Conservation (phyloP, 2,888 invertebrate genomes). For the Gari tellinella region DNA sequence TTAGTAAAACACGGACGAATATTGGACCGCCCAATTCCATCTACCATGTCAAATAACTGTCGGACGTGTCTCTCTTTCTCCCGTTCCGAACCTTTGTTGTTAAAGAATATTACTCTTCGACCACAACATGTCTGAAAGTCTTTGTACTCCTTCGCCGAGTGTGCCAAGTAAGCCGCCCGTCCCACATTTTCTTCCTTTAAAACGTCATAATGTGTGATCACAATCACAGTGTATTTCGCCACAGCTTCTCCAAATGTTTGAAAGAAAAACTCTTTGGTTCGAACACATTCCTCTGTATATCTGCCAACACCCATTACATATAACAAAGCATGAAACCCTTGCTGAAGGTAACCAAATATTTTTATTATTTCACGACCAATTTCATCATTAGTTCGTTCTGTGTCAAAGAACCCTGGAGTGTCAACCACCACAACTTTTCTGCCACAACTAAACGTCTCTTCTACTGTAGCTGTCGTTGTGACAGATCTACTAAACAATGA, state of each 20-base stretch:
- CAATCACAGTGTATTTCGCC: slow-evolving; percentile 17
- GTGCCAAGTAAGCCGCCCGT: slow-evolving; percentile 1
- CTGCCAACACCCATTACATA: slow-evolving; percentile 24
- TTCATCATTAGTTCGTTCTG: slow-evolving; percentile 15
- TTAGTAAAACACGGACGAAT: slow-evolving; percentile 20
- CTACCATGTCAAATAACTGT: slow-evolving; percentile 13
- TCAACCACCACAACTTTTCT: slow-evolving; percentile 23
- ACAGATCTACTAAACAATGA: slow-evolving; percentile 5
- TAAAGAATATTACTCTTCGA: slow-evolving; percentile 20
- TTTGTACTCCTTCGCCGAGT: slow-evolving; percentile 6
- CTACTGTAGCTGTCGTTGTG: slow-evolving; percentile 15
- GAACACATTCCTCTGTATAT: slow-evolving; percentile 32
- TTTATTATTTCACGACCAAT: slow-evolving; percentile 22
- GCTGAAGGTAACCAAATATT: slow-evolving; percentile 20
- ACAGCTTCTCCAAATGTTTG: slow-evolving; percentile 25
- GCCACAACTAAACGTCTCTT: slow-evolving; percentile 8
- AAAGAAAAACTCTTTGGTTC: slow-evolving; percentile 24
- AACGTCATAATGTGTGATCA: slow-evolving; percentile 27
- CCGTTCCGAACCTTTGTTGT: slow-evolving; percentile 15
- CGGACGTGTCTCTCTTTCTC: slow-evolving; percentile 18
- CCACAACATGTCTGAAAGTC: slow-evolving; percentile 16
- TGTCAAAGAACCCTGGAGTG: slow-evolving; percentile 42
- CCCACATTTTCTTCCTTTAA: slow-evolving; percentile 17
- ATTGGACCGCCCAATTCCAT: slow-evolving; percentile 3
- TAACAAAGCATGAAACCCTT: slow-evolving; percentile 33